These are phyloP conservation scores for Sisor rabdophorus DNA, from an alignment of 2,113 vertebrate genomes.

Conservation along the genomic window DNA sequence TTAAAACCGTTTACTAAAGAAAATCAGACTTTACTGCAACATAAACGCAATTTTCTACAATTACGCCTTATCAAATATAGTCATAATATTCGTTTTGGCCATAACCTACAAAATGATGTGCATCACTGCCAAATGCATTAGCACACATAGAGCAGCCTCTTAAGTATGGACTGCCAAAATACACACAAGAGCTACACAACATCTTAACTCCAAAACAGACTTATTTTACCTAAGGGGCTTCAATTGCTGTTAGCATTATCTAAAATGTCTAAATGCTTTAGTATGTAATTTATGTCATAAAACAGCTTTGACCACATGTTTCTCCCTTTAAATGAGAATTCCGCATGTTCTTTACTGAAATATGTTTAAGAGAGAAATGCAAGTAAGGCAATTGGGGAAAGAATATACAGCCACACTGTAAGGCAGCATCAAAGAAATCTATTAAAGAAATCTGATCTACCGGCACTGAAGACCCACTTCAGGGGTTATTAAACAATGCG, in stretches of 20 bases:
- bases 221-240: slow-evolving; percentile 1
- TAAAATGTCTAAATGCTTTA: slow-evolving; percentile 17
- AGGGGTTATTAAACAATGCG: neutral
- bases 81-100: slow-evolving; percentile 45
- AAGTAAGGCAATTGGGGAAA: too few species aligned
- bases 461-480: neutral
- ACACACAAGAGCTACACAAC: slow-evolving; percentile 24
- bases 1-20: slow-evolving; percentile 32
- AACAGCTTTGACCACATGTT: neutral
- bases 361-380: neutral
- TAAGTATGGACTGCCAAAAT: slow-evolving; percentile 14
- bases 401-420: neutral
- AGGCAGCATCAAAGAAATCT: neutral
- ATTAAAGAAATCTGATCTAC: neutral
- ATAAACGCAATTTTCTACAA: slow-evolving; percentile 49
- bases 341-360: neutral
- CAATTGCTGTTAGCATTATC: slow-evolving; percentile 11
- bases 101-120: slow-evolving; percentile 16
- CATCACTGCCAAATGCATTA: slow-evolving; percentile 28
- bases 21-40: slow-evolving; percentile 42
- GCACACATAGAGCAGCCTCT: slow-evolving; percentile 27
- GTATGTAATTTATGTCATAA: slow-evolving; percentile 1
- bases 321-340: neutral
- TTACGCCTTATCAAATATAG: slow-evolving; percentile 40
- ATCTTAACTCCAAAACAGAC: slow-evolving; percentile 12